Evolutionary conservation across 1,140 invertebrate genomes (phyloP), one percentile per base, ranked within the genome.

Genomic region (Drosophila repleta): DNA sequence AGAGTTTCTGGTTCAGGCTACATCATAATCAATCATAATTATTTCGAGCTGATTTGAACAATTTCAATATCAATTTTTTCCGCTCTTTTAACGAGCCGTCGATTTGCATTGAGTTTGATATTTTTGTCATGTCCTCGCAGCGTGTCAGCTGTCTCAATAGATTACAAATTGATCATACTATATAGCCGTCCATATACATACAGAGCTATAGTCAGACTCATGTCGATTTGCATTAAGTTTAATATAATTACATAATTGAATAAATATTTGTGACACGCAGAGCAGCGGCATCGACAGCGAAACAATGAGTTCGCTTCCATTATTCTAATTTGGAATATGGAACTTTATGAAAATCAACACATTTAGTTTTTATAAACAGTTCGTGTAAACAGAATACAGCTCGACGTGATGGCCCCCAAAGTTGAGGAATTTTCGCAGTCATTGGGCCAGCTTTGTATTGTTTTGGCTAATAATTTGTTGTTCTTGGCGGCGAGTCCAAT

Each of bases 201-300:
- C 43, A 15, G 46, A 15, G n/a, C n/a, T 61, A 45, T 53, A 46
- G 41, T 53, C 39, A 41, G 10, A 17, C 46, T 57, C 61, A 61
- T 64, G 79, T 83, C 79, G 77, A 65, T 75, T 82, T 67, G 63
- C 70, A 83, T 83, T 83, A 64, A 71, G 32, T 76, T 68, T 69
- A 17, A 65, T 61, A 81, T 85, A 85, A 85, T 85, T 82, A 78
- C 76, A 69, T 87, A 85, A 85, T 85, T 85, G 74, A 26, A 87
- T 87, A 85, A 82, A 82, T 82, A 85, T 85, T 64, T 75, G 78
- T 53, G 82, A 78, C 82, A 85, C 82, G 82, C 82, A 35, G 32
- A 35, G 32, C 32, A 82, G 46, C 57, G 11, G 82, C 82, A 26
- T 26, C 24, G 82, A 43, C 57, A 46, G 32, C 24, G 58, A 43